Evolutionary conservation across 92 coral and sea anemone species (phyloP).

Genomic region (Phenganax stokvisi): DNA sequence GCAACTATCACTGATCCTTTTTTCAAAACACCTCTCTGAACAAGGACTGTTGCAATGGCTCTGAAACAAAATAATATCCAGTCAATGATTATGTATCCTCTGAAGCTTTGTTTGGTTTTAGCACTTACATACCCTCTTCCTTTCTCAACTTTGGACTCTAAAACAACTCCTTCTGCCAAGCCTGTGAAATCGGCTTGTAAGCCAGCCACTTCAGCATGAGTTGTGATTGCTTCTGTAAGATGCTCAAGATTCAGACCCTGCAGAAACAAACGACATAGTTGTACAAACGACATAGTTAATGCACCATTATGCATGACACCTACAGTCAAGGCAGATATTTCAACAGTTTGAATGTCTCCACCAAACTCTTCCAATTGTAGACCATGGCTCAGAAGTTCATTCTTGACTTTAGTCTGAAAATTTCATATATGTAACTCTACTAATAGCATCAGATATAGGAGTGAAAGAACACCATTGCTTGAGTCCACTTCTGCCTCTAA

Average conservation of each 20-base stretch:
- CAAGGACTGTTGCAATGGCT: slow-evolving; percentile 80
- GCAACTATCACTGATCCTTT: slow-evolving; percentile 76
- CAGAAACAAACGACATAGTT: neutral
- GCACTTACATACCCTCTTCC: slow-evolving; percentile 64
- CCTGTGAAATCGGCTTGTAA: slow-evolving; percentile 60
- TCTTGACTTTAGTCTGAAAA: slow-evolving; percentile 63
- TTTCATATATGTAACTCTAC: neutral
- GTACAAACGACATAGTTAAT: neutral
- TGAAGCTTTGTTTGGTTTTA: neutral
- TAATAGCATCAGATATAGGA: neutral
- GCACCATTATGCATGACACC: neutral
- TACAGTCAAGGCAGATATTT: slow-evolving; percentile 85
- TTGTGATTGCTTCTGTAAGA: slow-evolving; percentile 71
- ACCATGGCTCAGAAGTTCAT: slow-evolving; percentile 82
- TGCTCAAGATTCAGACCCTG: slow-evolving; percentile 75
- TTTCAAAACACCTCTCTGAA: slow-evolving; percentile 69
- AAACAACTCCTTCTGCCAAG: slow-evolving; percentile 68
- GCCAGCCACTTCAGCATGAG: slow-evolving; percentile 74
- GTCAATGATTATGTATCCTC: neutral
- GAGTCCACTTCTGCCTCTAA: neutral
- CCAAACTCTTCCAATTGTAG: slow-evolving; percentile 97
- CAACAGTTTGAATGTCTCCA: slow-evolving; percentile 88
- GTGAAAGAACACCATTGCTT: neutral
- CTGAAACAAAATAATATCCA: slow-evolving; percentile 35
- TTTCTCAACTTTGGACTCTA: slow-evolving; percentile 79